Percentiles rank a stretch among this genome's conserved stretches.
phyloP scores from a whole-genome alignment of 2,113 vertebrate genomes.

The Crotophaga sulcirostris region DNA sequence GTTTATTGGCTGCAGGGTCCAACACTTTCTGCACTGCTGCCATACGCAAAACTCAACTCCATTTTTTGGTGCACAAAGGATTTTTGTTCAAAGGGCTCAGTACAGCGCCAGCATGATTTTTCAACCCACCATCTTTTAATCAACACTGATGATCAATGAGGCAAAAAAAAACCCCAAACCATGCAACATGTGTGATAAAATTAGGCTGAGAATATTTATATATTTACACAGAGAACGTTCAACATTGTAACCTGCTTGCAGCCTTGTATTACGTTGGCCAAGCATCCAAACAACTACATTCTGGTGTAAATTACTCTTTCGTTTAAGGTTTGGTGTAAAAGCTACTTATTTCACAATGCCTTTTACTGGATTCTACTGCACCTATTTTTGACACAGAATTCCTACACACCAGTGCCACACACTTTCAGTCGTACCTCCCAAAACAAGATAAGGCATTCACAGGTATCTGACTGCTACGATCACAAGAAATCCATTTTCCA shows the following conservation, averaged over 20 bases:
- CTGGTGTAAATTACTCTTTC: constrained; percentile 1
- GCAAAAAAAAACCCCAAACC: constrained; percentile 11
- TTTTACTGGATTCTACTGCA: not conserved
- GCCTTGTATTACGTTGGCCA: not conserved
- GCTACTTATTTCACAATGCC: not conserved
- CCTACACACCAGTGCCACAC: not conserved
- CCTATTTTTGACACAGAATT: not conserved
- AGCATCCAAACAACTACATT: constrained; percentile 34
- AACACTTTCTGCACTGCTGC: constrained; percentile 25
- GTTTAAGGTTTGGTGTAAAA: constrained; percentile 13
- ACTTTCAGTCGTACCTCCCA: not conserved
- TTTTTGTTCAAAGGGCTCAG: constrained; percentile 47
- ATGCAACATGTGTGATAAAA: constrained; percentile 54
- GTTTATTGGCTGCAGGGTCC: constrained; percentile 62
- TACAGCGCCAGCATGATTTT: constrained; percentile 6
- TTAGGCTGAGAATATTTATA: constrained; percentile 51
- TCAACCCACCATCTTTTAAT: constrained; percentile 15
- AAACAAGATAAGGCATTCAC: constrained; percentile 17
- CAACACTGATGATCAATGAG: constrained; percentile 20
- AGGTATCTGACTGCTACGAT: not conserved
- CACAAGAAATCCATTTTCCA: not conserved
- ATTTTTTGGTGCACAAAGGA: constrained; percentile 9
- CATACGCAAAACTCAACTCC: not conserved
- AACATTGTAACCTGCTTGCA: not conserved
- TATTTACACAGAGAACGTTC: constrained; percentile 56